A percentile compares a stretch with the other conserved stretches of the same genome.
Evolutionary conservation across 2,797 vertebrate species (phyloP).

Genomic region (Basileuterus tristriatus): DNA sequence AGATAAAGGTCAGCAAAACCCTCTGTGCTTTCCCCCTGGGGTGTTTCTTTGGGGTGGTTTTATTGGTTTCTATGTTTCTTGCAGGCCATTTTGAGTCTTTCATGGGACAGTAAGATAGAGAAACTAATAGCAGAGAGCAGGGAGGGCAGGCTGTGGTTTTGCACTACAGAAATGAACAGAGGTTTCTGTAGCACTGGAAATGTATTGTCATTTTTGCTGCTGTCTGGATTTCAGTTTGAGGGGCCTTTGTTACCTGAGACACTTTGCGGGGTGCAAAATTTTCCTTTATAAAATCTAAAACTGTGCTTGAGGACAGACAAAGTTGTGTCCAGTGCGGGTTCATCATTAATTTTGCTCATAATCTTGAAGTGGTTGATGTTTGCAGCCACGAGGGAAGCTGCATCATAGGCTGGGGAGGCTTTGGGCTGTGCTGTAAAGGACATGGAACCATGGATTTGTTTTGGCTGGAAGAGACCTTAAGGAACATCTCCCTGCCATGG

Average conservation of each 20-base stretch:
- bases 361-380: background rate
- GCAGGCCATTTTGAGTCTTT: background rate
- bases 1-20: background rate
- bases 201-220: background rate
- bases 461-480: background rate
- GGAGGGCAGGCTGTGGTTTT: background rate
- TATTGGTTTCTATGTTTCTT: background rate
- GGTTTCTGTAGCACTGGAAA: slow-evolving; percentile 3
- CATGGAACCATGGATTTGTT: accelerated
- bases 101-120: background rate
- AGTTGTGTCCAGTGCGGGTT: background rate
- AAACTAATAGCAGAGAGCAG: background rate
- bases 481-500: background rate
- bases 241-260: background rate
- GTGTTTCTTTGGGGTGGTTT: background rate
- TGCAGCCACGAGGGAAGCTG: background rate
- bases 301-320: accelerated
- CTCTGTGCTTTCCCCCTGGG: background rate
- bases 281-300: background rate
- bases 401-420: accelerated
- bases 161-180: background rate
- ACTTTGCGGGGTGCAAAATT: background rate
- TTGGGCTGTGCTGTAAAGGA: background rate
- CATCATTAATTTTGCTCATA: accelerated
- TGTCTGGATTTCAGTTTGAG: background rate